Evolutionary conservation across 2,113 vertebrate species (phyloP), one percentile per base, ranked within the genome.

Genomic region (Sylvia atricapilla): DNA sequence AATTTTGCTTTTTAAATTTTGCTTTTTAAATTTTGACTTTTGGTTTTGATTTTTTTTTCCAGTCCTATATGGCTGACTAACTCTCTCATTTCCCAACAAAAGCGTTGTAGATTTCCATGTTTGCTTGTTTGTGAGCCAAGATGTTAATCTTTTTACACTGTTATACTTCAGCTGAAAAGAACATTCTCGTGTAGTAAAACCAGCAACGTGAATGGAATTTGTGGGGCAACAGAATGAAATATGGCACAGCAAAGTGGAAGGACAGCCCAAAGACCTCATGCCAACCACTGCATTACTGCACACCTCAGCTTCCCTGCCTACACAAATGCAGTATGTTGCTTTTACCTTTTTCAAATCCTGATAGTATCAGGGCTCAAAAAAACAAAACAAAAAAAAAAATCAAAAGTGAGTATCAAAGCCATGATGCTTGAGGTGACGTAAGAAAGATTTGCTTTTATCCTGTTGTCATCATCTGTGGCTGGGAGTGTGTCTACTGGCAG

Each of bases 141-240:
- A 11, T 60, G 50, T 37, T 58, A 4, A 10, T 24, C 62, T 64
- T 75, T 69, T 49, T 13, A 30, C 10, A 20, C 22, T 24, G 10
- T 13, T 58, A 7, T 39, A 77, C 55, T 46, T 93, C 35, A 77
- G 17, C 19, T 59, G 22, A 67, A 88, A 89, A 76, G 11, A 58
- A 31, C 53, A 43, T 52, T 76, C 17, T 49, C 59, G 7, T 55
- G 7, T 37, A 67, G 23, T 7, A 66, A 85, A 35, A 85, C 25
- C 30, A 55, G 53, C 10, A 53, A 15, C 1, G 3, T 35, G 7
- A 0, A 0, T 67, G 53, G 13, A 59, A 9, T 64, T 20, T 86
- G 22, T 18, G 25, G 18, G 9, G 3, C 6, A 31, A 5, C 4
- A 58, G 6, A 53, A 56, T 37, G 24, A 87, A 81, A 66, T 25